Conservation (phyloP, 1,140 invertebrate genomes). For the Camponotus floridanus region DNA sequence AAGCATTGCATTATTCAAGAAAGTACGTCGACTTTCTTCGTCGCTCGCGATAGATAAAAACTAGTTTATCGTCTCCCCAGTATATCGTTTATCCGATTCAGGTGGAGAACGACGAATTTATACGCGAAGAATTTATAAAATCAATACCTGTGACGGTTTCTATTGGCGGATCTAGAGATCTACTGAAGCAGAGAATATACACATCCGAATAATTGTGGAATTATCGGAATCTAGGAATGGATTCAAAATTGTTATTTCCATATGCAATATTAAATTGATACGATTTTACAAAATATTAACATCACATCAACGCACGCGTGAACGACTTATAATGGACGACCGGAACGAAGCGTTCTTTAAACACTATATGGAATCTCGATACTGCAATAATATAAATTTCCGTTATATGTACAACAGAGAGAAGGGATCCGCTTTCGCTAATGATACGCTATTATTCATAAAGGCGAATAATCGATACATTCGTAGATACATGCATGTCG, state of each 20-base stretch:
- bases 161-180: constrained; percentile 44
- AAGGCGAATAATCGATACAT: constrained; percentile 72
- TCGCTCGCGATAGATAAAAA: constrained; percentile 23
- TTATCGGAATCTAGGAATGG: constrained; percentile 17
- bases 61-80: constrained; percentile 2
- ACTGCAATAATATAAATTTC: constrained; percentile 58
- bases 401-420: constrained; percentile 70
- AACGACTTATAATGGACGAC: constrained; percentile 25
- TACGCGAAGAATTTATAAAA: not conserved
- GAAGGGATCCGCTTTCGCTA: constrained; percentile 56
- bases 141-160: not conserved
- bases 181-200: constrained; percentile 48
- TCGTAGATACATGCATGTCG: constrained; percentile 70
- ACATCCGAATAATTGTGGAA: not conserved
- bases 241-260: not conserved
- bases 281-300: constrained; percentile 30
- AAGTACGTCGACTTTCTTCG: constrained; percentile 23
- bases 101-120: not conserved
- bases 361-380: constrained; percentile 44
- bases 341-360: constrained; percentile 51
- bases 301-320: constrained; percentile 38
- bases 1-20: constrained; percentile 8
- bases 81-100: not conserved
- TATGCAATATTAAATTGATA: constrained; percentile 11
- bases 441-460: constrained; percentile 67